Evolutionary conservation across 2,888 invertebrate species (phyloP).

Genomic region (Mythimna vitellina): DNA sequence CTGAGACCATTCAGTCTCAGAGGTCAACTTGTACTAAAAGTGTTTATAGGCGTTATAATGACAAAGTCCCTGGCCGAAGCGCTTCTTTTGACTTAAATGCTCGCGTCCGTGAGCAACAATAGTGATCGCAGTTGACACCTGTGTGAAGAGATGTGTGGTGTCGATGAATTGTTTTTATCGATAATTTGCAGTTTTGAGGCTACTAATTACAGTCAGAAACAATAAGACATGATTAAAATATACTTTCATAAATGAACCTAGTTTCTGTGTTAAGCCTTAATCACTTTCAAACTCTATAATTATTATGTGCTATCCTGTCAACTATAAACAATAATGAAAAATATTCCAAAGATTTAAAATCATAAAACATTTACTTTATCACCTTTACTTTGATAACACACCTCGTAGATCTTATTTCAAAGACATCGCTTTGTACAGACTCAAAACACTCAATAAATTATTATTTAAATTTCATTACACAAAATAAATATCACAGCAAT

Average conservation of each 20-base stretch:
- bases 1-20: slow-evolving; percentile 68
- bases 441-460: slow-evolving; percentile 59
- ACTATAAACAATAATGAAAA: slow-evolving; percentile 14
- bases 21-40: slow-evolving; percentile 72
- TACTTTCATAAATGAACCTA: no score
- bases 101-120: slow-evolving; percentile 84
- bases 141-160: slow-evolving; percentile 75
- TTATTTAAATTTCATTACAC: slow-evolving; percentile 59
- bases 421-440: slow-evolving; percentile 44
- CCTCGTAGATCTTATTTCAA: slow-evolving; percentile 53
- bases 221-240: not conserved
- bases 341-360: slow-evolving; percentile 24
- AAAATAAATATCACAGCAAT: slow-evolving; percentile 55
- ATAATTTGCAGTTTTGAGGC: not conserved
- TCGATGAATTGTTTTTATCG: slow-evolving; percentile 57
- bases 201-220: not conserved
- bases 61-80: slow-evolving; percentile 82
- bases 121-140: slow-evolving; percentile 87
- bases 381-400: slow-evolving; percentile 41
- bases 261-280: no score
- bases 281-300: no score
- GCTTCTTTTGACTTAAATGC: slow-evolving; percentile 88
- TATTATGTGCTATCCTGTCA: no score
- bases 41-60: slow-evolving; percentile 78
- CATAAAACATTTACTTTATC: slow-evolving; percentile 30